Base-by-base conservation (phyloP, 2,113 vertebrate species). In the Acrocephalus arundinaceus region DNA sequence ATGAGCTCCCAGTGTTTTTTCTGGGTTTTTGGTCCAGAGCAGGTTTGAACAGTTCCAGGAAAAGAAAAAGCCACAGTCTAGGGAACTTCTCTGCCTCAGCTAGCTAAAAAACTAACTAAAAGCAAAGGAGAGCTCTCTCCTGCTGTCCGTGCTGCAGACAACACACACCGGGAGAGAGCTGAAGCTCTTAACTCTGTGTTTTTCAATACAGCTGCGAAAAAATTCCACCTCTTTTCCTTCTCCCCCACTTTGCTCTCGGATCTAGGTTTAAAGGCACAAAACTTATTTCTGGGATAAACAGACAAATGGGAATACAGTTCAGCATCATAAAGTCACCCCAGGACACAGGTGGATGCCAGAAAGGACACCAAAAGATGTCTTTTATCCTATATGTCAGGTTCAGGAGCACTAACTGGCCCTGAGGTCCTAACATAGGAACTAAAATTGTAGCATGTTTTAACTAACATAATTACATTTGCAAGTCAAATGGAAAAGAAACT, bases 401-500 rank as follows among this genome's bases (percentile, higher is more conserved):
- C 46, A 79, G 58, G 81, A 75, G 21, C 18, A 15, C 6, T 51
- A 39, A 59, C 9, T 55, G 43, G 14, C 48, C 73, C 9, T 66
- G 41, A 61, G 22, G 17, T 85, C 35, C 51, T 70, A 65, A 62
- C 7, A 62, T 75, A 35, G 9, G 7, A 76, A 83, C 62, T 85
- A 77, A 90, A 90, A 90, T 31, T 30, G 11, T 3, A 18, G 24
- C 15, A 28, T 46, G 31, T 80, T 95, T 91, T 67, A 76, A 41
- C 15, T 79, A 72, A 43, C 20, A 51, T 33, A 77, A 82, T 89
- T 73, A 39, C 0, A 4, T 91, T 67, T 80, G 67, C 45, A 94
- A 87, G 23, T 87, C 66, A 89, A 70, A 89, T 83, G 9, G 43
- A 46, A 89, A 84, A 82, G 15, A 85, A 94, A 30, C n/a, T 43